A percentile compares a stretch with the other conserved stretches of the same genome.
These are phyloP conservation scores for Amphiprion percula DNA, from an alignment of 2,113 vertebrate species.

Conservation along the genomic window DNA sequence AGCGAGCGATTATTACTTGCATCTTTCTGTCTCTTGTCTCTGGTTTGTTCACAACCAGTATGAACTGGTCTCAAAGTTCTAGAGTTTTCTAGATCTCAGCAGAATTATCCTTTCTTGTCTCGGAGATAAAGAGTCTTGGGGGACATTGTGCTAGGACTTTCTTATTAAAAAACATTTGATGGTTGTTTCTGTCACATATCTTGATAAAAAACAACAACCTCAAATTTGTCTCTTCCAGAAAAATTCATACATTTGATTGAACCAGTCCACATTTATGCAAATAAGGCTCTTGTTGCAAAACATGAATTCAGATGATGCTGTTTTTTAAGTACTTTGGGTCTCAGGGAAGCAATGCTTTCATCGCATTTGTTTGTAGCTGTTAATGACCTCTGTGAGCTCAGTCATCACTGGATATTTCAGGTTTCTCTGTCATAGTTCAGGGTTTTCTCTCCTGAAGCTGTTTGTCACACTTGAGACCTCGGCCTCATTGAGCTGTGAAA, in stretches of 20 bases:
- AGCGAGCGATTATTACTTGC: not conserved
- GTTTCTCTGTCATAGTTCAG: not conserved
- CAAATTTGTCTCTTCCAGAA: too few species aligned
- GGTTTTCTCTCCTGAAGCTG: constrained; percentile 4
- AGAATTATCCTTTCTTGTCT: too few species aligned
- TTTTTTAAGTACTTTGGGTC: not conserved
- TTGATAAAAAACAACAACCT: too few species aligned
- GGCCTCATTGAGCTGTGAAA: constrained; percentile 3
- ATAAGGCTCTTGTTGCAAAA: too few species aligned
- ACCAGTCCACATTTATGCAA: too few species aligned
- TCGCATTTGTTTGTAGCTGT: not conserved
- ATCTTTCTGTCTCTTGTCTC: not conserved
- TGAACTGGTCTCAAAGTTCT: not conserved
- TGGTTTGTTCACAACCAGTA: not conserved
- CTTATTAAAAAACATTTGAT: not conserved
- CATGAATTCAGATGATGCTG: not conserved
- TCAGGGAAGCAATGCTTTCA: not conserved
- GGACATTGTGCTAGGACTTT: too few species aligned
- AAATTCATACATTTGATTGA: too few species aligned
- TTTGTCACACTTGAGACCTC: constrained; percentile 20
- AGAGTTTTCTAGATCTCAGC: too few species aligned
- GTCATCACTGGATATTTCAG: constrained; percentile 2
- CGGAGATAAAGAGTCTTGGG: too few species aligned
- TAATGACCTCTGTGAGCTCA: not conserved
- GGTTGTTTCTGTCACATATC: not conserved